Evolutionary conservation across 2,797 vertebrate species (phyloP).

Genomic region (Gambelia wislizenii): DNA sequence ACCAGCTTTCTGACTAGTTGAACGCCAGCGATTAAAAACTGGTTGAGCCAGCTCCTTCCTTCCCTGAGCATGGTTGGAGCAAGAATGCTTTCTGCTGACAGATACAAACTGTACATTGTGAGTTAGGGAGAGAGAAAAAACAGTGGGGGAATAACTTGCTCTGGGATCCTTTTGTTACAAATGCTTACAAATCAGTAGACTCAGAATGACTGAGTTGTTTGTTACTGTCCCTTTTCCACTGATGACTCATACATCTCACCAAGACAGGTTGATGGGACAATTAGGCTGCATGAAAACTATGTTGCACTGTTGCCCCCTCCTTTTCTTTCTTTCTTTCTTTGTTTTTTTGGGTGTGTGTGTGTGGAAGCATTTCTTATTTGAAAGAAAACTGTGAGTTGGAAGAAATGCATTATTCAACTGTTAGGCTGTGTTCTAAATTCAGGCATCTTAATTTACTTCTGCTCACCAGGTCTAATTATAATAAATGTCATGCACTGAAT

Average conservation of each 20-base stretch:
- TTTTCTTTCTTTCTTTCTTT: not conserved
- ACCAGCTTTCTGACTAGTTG: not conserved
- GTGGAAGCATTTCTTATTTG: not conserved
- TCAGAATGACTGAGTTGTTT: conserved; percentile 54
- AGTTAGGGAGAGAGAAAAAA: conserved; percentile 27
- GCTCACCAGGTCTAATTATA: not conserved
- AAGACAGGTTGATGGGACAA: conserved; percentile 34
- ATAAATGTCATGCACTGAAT: not conserved
- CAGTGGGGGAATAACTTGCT: conserved; percentile 53
- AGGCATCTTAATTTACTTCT: conserved; percentile 31
- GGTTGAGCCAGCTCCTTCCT: conserved; percentile 56
- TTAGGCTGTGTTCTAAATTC: conserved; percentile 26
- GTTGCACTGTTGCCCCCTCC: not conserved
- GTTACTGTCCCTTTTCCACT: conserved; percentile 20
- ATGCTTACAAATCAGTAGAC: conserved; percentile 55
- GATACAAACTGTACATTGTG: conserved; percentile 47
- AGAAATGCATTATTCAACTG: conserved; percentile 19
- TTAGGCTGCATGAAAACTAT: conserved; percentile 33
- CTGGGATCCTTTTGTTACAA: conserved; percentile 50
- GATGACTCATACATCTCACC: conserved; percentile 50
- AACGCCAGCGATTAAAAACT: conserved; percentile 49
- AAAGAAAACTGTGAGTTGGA: not conserved
- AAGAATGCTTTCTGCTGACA: conserved; percentile 54
- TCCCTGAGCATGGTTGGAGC: conserved; percentile 34
- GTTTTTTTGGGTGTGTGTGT: not conserved